Base-by-base conservation (phyloP, 2,888 invertebrate genomes). In the Sminthurides aquaticus region DNA sequence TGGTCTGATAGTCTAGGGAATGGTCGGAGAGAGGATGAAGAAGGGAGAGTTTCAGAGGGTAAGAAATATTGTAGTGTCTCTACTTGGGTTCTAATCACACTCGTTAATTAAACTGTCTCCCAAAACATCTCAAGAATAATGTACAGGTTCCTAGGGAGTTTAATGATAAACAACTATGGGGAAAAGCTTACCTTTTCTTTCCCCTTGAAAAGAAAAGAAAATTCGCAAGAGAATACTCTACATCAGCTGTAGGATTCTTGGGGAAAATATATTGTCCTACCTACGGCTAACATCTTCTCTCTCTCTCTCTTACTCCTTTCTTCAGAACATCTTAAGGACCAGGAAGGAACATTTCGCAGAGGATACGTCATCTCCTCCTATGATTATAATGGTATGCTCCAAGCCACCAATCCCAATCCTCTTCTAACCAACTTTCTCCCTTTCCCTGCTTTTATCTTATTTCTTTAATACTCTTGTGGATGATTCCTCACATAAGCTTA, bases 61-160 rank as follows among this genome's bases (percentile, higher is more conserved):
- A 64, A 60, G 65, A 60, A 60, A 65, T 57, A 64, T 64, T 64
- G 64, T 64, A 64, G 65, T 68, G 69, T 70, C 74, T 71, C 68
- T 66, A 69, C 73, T 70, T 69, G 68, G 67, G 66, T 71, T 74
- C 72, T 74, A 74, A 74, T 74, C 72, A 74, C 72, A 71, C 72
- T 71, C 72, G 72, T 74, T 74, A 74, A 74, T 74, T 74, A 74
- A 74, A 74, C 71, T 74, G 74, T 74, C 74, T 72, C 71, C 71
- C 68, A 69, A 70, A 71, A 73, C 71, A 71, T 73, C 73, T 70
- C 70, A 71, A 72, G 70, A 70, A 71, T 72, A 72, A 74, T 74
- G 74, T 72, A 74, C 70, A 71, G 72, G 74, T 71, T 71, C 68
- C 74, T 71, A 66, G 74, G 74, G 74, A 74, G 62, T 72, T 65